phyloP scores from a whole-genome alignment of 2,888 invertebrate species.

The Lepidonotus clava region DNA sequence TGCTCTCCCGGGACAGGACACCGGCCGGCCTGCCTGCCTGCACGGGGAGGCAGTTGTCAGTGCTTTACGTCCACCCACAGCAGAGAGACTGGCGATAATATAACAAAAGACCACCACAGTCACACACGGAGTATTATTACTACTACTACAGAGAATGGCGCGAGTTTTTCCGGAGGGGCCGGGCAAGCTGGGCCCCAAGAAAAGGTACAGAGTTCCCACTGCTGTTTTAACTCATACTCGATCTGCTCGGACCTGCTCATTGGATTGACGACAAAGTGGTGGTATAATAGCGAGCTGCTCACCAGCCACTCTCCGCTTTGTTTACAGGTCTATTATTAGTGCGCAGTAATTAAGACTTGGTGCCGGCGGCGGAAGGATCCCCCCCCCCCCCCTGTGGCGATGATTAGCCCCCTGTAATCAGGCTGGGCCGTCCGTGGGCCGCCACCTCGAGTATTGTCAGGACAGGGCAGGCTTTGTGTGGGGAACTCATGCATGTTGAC shows the following conservation, averaged over 20 bases:
- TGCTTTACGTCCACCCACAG: not conserved
- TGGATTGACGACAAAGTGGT: not conserved
- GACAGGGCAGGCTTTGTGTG: too few species aligned
- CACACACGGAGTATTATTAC: not conserved
- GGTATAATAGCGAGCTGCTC: too few species aligned
- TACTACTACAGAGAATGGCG: not conserved
- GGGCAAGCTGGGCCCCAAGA: not conserved
- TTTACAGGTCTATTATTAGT: not conserved
- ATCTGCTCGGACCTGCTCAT: too few species aligned
- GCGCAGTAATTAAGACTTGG: not conserved
- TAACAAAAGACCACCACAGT: too few species aligned
- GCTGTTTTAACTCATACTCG: too few species aligned
- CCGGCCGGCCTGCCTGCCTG: not conserved
- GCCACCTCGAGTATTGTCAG: too few species aligned
- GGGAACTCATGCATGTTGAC: too few species aligned
- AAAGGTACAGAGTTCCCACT: not conserved
- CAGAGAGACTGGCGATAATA: not conserved
- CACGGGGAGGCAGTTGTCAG: not conserved
- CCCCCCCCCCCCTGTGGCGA: too few species aligned
- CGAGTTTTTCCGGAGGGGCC: not conserved
- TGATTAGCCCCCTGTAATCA: too few species aligned
- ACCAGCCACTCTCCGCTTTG: not conserved
- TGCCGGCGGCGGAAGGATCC: not conserved
- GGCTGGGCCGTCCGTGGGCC: too few species aligned
- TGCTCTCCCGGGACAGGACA: constrained; percentile 9